Evolutionary conservation across 2,888 invertebrate species (phyloP).

Genomic region (Synanthedon myopaeformis): DNA sequence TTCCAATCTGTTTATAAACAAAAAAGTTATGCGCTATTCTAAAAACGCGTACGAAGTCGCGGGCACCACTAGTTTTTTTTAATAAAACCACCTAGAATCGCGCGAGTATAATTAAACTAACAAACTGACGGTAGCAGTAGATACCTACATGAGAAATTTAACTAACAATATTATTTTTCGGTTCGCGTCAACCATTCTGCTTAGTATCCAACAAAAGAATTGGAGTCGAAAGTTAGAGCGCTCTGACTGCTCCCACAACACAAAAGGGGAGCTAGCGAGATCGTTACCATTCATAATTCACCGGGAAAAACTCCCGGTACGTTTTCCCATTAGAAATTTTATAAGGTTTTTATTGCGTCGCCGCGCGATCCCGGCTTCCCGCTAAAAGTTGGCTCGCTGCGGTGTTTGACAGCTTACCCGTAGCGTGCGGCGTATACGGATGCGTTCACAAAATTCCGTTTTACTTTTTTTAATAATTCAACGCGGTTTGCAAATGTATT

Average conservation of each 20-base stretch:
- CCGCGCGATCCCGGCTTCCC: slow-evolving; percentile 30
- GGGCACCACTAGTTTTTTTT: no score
- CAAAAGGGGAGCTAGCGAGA: slow-evolving; percentile 34
- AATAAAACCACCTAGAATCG: neutral
- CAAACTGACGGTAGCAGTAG: neutral
- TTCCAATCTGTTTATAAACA: no score
- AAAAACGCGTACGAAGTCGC: no score
- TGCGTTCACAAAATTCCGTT: slow-evolving; percentile 18
- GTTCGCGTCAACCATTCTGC: slow-evolving; percentile 32
- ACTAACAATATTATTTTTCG: slow-evolving; percentile 53
- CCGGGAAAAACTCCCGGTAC: slow-evolving; percentile 58
- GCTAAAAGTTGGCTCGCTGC: slow-evolving; percentile 39
- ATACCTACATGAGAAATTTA: slow-evolving; percentile 6
- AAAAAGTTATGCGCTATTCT: no score
- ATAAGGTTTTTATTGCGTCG: slow-evolving; percentile 64
- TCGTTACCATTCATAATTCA: slow-evolving; percentile 71
- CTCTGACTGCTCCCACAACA: slow-evolving; percentile 22
- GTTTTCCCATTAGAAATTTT: slow-evolving; percentile 69
- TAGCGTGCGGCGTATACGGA: slow-evolving; percentile 3
- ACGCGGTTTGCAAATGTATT: slow-evolving; percentile 10
- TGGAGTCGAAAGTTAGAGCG: slow-evolving; percentile 45
- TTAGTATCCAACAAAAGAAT: slow-evolving; percentile 53
- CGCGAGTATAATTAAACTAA: neutral
- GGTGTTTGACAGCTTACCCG: slow-evolving; percentile 27
- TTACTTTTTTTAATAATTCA: slow-evolving; percentile 14